Evolutionary conservation across 1,140 invertebrate species (phyloP).

Genomic region (Matsumurasca onukii): DNA sequence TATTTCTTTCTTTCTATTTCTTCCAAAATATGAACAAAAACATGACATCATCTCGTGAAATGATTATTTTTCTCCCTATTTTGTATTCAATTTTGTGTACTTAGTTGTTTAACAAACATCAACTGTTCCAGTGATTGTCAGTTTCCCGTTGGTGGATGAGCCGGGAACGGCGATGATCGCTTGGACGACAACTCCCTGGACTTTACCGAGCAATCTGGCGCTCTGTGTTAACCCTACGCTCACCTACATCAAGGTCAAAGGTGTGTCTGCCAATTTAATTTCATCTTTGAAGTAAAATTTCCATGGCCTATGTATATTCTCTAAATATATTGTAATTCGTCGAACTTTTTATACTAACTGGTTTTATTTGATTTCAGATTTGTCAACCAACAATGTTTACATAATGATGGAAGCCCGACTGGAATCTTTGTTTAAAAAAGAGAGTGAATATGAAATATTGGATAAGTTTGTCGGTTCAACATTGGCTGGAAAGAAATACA

Average conservation of each 20-base stretch:
- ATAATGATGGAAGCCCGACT: constrained; percentile 90
- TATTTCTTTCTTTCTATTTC: too few species aligned
- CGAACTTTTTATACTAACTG: too few species aligned
- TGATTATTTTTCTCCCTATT: too few species aligned
- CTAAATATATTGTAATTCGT: too few species aligned
- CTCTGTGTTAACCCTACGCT: constrained; percentile 92
- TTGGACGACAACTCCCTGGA: constrained; percentile 99
- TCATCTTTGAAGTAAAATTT: background rate
- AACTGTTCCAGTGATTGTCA: constrained; percentile 73
- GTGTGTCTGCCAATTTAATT: constrained; percentile 38
- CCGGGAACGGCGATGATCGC: constrained; percentile 76
- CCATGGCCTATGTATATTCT: too few species aligned
- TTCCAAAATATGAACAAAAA: too few species aligned
- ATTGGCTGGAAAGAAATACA: constrained; percentile 82
- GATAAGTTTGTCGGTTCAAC: constrained; percentile 78
- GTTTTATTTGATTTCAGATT: constrained; percentile 30
- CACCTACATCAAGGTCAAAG: constrained; percentile 79
- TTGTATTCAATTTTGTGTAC: too few species aligned
- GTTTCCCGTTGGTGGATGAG: constrained; percentile 76
- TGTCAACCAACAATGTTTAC: constrained; percentile 30
- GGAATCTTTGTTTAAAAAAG: constrained; percentile 76
- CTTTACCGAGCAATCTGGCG: constrained; percentile 94
- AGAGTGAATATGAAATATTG: constrained; percentile 53
- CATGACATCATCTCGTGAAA: too few species aligned
- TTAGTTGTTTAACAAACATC: too few species aligned